Evolutionary conservation across 1,140 invertebrate genomes (phyloP).

Genomic region (Drosophila prosaltans): DNA sequence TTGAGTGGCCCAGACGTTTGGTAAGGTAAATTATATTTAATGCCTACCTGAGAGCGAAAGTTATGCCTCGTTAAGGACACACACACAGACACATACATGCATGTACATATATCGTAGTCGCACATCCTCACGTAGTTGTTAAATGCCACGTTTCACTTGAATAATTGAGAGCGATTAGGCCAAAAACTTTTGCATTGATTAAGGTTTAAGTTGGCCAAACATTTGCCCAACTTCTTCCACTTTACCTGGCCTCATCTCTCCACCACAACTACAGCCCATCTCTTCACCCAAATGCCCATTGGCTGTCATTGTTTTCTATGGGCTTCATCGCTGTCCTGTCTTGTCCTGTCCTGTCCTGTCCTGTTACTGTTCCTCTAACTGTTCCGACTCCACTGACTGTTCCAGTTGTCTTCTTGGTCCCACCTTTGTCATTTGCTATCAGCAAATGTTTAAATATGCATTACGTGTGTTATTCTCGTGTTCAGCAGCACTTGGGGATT

Average conservation of each 20-base stretch:
- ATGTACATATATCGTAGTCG: not conserved
- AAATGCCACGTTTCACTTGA: slow-evolving; percentile 82
- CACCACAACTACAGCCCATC: not conserved
- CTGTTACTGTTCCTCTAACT: slow-evolving; percentile 15
- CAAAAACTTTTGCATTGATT: slow-evolving; percentile 82
- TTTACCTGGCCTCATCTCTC: slow-evolving; percentile 15
- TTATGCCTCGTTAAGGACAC: slow-evolving; percentile 73
- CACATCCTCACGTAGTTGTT: slow-evolving; percentile 76
- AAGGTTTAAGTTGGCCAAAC: slow-evolving; percentile 80
- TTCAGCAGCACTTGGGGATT: slow-evolving; percentile 80
- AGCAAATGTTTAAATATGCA: slow-evolving; percentile 82
- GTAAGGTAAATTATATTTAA: slow-evolving; percentile 59
- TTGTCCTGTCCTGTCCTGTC: not conserved
- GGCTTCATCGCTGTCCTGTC: slow-evolving; percentile 11
- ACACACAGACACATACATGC: slow-evolving; percentile 2
- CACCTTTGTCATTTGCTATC: slow-evolving; percentile 80
- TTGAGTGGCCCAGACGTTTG: slow-evolving; percentile 58
- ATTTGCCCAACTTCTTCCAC: slow-evolving; percentile 56
- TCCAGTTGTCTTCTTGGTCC: slow-evolving; percentile 16
- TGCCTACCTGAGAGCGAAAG: slow-evolving; percentile 68
- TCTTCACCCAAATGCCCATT: not conserved
- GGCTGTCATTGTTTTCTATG: slow-evolving; percentile 58
- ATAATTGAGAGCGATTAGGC: slow-evolving; percentile 82
- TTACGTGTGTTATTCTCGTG: slow-evolving; percentile 80
- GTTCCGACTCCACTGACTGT: slow-evolving; percentile 8